Evolutionary conservation across 2,888 invertebrate genomes (phyloP), one percentile per base, ranked within the genome.

Genomic region (Malachius bipustulatus): DNA sequence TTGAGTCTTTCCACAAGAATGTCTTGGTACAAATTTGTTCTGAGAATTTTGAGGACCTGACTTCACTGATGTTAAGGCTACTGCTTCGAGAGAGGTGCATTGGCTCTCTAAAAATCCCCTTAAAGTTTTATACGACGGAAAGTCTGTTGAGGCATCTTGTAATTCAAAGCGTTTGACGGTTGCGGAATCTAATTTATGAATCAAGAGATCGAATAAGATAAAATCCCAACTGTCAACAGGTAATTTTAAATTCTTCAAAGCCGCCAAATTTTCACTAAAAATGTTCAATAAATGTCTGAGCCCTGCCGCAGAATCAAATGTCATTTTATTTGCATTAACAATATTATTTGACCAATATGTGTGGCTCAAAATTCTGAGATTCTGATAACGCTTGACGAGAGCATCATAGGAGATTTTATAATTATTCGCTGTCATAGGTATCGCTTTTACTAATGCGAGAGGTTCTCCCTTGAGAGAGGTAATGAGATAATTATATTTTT

Each of bases 191-290:
- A 32, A 6, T 32, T 32, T 4, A 2, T 26, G 10, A 2, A 32
- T 14, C 12, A 32, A 14, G 14, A 32, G 16, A 4, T 32, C 19
- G 26, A 16, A 32, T 10, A 32, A 26, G 10, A 32, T 14, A 24
- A 32, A 32, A 26, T 32, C 26, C 33, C 32, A 32, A 2, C 11
- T 13, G 10, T 16, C 10, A 2, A 16, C 32, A 9, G 32, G 4
- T 15, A 32, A 32, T 14, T 19, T 11, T n/a, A 32, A 11, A 16
- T 14, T 19, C 2, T 16, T 2, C n/a, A 24, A 32, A 11, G 24
- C 33, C 3, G 33, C 11, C 4, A 32, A 10, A 24, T 24, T 32
- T 24, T 32, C 33, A 2, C n/a, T 32, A 11, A 32, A 32, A 2
- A 14, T n/a, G 26, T 32, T 24, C 8, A 32, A 11, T 9, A 24